Conservation (phyloP, 1,140 invertebrate genomes). For the Lanistes nyassanus region DNA sequence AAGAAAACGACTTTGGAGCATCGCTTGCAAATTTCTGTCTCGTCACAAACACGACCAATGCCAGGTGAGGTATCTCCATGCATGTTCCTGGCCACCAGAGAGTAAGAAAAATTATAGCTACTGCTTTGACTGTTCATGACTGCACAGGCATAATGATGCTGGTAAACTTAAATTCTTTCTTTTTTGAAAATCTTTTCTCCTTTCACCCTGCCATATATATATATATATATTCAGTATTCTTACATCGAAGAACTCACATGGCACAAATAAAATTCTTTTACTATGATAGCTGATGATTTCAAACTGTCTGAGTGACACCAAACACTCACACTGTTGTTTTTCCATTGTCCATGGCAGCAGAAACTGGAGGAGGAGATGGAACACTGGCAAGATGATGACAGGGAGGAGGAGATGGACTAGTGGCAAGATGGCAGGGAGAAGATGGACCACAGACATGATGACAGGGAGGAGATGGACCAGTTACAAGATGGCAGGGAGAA, state of each 20-base stretch:
- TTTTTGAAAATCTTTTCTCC: neutral
- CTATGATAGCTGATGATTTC: too few species aligned
- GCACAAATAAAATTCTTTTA: neutral
- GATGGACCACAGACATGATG: too few species aligned
- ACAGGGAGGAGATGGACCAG: too few species aligned
- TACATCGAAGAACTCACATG: neutral
- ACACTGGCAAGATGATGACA: too few species aligned
- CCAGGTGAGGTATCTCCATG: constrained; percentile 47
- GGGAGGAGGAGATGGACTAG: too few species aligned
- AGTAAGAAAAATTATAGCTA: neutral
- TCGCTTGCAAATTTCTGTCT: constrained; percentile 87
- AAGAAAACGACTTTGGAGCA: constrained; percentile 98
- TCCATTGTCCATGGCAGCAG: too few species aligned
- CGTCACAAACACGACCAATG: constrained; percentile 27
- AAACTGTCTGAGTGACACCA: neutral
- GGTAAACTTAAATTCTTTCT: neutral
- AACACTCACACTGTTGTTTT: constrained; percentile 42
- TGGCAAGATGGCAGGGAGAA: too few species aligned
- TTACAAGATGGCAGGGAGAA: too few species aligned
- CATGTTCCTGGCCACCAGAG: constrained; percentile 47
- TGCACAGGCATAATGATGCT: neutral
- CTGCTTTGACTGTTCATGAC: neutral
- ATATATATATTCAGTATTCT: neutral
- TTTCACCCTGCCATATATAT: neutral
- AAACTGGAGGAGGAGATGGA: too few species aligned